Conservation (phyloP, 1,140 invertebrate genomes). For the Drosophila kanapiae region DNA sequence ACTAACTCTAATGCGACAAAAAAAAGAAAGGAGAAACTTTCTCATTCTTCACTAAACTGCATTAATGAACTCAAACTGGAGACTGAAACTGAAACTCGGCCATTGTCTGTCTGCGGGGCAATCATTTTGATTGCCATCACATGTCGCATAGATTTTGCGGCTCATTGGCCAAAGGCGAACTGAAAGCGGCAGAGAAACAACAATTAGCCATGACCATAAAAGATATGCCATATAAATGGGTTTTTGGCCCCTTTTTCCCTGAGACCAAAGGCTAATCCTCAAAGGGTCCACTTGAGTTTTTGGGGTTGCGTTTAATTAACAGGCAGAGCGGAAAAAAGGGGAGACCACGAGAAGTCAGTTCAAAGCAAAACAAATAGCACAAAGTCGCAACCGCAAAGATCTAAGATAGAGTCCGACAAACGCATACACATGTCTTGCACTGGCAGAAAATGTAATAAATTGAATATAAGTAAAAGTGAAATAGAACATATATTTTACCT, state of each 20-base stretch:
- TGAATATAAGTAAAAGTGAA: too few relatives aligned
- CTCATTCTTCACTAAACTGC: constrained; percentile 68
- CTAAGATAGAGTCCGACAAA: constrained; percentile 53
- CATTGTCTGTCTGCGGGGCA: constrained; percentile 32
- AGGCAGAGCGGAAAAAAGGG: constrained; percentile 17
- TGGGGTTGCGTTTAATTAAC: constrained; percentile 72
- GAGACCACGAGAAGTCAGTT: constrained; percentile 55
- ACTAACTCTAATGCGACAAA: not conserved
- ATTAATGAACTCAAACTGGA: constrained; percentile 65
- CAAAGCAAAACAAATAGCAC: constrained; percentile 73
- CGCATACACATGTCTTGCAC: constrained; percentile 17
- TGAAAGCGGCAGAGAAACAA: constrained; percentile 44
- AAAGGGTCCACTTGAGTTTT: constrained; percentile 70
- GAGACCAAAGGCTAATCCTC: constrained; percentile 61
- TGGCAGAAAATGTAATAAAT: not conserved
- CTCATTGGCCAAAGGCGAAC: constrained; percentile 58
- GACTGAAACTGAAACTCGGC: constrained; percentile 13
- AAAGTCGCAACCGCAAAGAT: constrained; percentile 71
- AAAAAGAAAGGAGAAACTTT: constrained; percentile 50
- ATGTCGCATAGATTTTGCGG: constrained; percentile 79
- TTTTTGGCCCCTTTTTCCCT: constrained; percentile 22
- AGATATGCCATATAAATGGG: constrained; percentile 62
- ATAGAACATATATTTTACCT: too few relatives aligned
- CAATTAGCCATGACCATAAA: constrained; percentile 75
- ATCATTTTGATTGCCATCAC: constrained; percentile 79